Conservation (phyloP, 92 coral and sea anemone species). For the Epizoanthus illoricatus region DNA sequence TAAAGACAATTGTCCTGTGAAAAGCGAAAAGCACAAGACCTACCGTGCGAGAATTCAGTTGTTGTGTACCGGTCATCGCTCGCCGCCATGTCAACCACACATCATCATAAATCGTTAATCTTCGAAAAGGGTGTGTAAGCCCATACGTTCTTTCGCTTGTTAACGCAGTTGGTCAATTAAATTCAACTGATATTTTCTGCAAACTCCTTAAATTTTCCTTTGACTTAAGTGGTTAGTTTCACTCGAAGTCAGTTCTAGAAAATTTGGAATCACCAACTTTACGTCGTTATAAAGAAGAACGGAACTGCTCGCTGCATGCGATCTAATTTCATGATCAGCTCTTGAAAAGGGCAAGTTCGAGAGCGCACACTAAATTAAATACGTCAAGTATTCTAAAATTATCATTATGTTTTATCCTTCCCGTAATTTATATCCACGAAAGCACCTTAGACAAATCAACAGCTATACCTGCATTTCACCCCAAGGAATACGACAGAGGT, state of each 20-base stretch:
- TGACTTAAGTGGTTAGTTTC: background rate
- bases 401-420: too few species aligned
- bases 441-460: background rate
- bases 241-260: background rate
- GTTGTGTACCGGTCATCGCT: background rate
- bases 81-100: slow-evolving; percentile 24
- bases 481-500: background rate
- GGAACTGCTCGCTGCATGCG: too few species aligned
- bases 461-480: background rate
- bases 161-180: background rate
- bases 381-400: too few species aligned
- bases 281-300: too few species aligned
- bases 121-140: slow-evolving; percentile 4
- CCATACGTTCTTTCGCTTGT: background rate
- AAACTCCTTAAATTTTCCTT: background rate
- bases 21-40: background rate
- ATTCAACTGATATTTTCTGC: background rate
- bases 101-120: slow-evolving; percentile 2
- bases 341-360: too few species aligned
- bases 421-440: background rate
- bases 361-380: too few species aligned
- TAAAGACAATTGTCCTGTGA: too few species aligned
- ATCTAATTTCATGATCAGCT: too few species aligned
- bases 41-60: background rate
- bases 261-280: background rate